Evolutionary conservation across 1,140 invertebrate species (phyloP).

Genomic region (Drosophila repleta): DNA sequence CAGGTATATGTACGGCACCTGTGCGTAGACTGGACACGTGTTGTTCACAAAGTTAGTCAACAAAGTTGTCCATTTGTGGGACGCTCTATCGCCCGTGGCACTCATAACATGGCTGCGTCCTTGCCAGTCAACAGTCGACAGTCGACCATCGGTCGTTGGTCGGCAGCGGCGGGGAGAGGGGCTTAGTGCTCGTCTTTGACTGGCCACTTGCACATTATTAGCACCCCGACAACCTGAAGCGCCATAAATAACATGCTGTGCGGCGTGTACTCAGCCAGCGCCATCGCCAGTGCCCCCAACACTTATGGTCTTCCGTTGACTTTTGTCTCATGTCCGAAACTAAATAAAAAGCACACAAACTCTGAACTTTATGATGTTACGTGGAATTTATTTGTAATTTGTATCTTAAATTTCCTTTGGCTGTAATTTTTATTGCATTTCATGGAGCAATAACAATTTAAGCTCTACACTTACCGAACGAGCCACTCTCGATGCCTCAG

Average conservation of each 20-base stretch:
- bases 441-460: constrained; percentile 3
- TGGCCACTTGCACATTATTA: constrained; percentile 68
- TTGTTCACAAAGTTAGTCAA: constrained; percentile 67
- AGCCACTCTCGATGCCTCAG: no score
- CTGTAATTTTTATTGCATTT: constrained; percentile 27
- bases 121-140: constrained; percentile 35
- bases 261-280: constrained; percentile 12
- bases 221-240: constrained; percentile 70
- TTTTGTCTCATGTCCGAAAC: constrained; percentile 36
- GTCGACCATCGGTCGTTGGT: constrained; percentile 19
- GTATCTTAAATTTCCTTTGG: constrained; percentile 22
- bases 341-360: constrained; percentile 16
- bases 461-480: not conserved
- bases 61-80: constrained; percentile 62
- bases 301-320: constrained; percentile 34
- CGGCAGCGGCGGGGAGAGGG: not conserved
- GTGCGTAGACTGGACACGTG: constrained; percentile 53
- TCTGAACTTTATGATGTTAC: constrained; percentile 31
- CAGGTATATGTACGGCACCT: constrained; percentile 53
- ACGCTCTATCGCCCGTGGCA: constrained; percentile 17
- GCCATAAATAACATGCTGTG: constrained; percentile 74
- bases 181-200: constrained; percentile 22
- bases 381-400: constrained; percentile 43
- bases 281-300: constrained; percentile 7
- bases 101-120: constrained; percentile 29